Conservation (phyloP, 1,140 invertebrate species). For the Drosophila azteca region DNA sequence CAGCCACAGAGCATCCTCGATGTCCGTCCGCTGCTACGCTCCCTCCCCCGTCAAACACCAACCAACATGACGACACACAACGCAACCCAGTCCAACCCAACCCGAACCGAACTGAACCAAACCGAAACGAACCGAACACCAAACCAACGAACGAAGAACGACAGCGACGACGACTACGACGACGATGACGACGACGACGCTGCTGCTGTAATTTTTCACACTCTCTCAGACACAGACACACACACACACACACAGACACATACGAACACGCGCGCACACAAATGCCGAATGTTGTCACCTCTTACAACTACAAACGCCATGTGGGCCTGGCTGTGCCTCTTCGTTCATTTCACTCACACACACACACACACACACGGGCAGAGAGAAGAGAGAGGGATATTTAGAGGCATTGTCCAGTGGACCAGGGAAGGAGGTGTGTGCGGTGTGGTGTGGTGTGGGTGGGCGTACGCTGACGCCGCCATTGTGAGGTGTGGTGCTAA, state of each 20-base stretch:
- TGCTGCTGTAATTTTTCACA: slow-evolving; percentile 81
- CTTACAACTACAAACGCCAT: slow-evolving; percentile 50
- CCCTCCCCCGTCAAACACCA: not conserved
- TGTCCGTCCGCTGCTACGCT: slow-evolving; percentile 33
- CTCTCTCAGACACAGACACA: slow-evolving; percentile 21
- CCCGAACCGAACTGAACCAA: not conserved
- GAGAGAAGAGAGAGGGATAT: slow-evolving; percentile 6
- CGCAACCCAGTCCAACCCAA: slow-evolving; percentile 40
- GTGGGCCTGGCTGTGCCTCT: not conserved
- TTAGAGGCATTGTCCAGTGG: too few species aligned
- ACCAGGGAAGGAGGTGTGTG: slow-evolving; percentile 22
- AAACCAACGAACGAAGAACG: slow-evolving; percentile 14
- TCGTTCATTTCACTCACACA: slow-evolving; percentile 46
- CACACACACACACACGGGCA: slow-evolving; percentile 17
- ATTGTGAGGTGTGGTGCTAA: slow-evolving; percentile 73
- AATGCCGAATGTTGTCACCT: slow-evolving; percentile 64
- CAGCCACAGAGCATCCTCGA: slow-evolving; percentile 37
- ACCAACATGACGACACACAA: too few species aligned
- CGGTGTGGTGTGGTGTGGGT: not conserved
- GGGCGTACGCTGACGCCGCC: slow-evolving; percentile 52
- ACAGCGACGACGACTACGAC: slow-evolving; percentile 4
- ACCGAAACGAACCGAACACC: slow-evolving; percentile 7
- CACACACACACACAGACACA: slow-evolving; percentile 24
- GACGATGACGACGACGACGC: slow-evolving; percentile 51
- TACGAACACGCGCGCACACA: slow-evolving; percentile 21